phyloP scores from a whole-genome alignment of 1,140 invertebrate species.

The Ceratosolen solmsi region DNA sequence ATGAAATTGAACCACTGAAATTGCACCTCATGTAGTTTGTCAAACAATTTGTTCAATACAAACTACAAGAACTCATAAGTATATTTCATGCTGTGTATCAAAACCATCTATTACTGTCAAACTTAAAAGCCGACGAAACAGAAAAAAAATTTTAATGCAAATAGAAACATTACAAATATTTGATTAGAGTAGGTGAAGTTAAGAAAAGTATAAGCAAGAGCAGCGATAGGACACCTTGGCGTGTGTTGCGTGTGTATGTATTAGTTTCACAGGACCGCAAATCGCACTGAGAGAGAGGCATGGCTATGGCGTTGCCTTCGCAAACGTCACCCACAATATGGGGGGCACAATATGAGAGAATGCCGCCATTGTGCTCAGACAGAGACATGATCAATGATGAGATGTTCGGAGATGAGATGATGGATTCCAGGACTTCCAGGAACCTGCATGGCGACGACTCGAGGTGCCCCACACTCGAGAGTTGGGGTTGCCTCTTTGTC shows the following conservation, averaged over 20 bases:
- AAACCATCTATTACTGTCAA: conserved; percentile 24
- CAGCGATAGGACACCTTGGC: conserved; percentile 66
- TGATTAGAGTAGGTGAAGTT: conserved; percentile 51
- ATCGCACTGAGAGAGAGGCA: conserved; percentile 60
- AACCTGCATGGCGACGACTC: background rate
- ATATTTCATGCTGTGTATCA: conserved; percentile 21
- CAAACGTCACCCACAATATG: conserved; percentile 58
- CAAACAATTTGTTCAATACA: conserved; percentile 19
- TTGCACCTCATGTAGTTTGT: conserved; percentile 41
- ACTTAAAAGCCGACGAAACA: conserved; percentile 35
- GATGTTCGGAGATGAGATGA: conserved; percentile 13
- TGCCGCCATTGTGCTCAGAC: conserved; percentile 47
- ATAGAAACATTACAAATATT: conserved; percentile 49
- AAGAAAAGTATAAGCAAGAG: conserved; percentile 35
- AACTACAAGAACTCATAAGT: conserved; percentile 44
- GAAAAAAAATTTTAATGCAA: conserved; percentile 23
- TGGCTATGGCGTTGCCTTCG: conserved; percentile 65
- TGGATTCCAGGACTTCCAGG: conserved; percentile 28
- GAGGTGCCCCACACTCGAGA: conserved; percentile 41
- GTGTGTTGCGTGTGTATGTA: conserved; percentile 74
- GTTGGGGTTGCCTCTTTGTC: conserved; percentile 38
- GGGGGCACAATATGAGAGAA: conserved; percentile 59
- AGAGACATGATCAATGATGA: conserved; percentile 39
- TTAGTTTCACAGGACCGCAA: conserved; percentile 74
- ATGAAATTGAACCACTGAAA: conserved; percentile 21